Base-by-base conservation (phyloP, 1,140 invertebrate species). In the Popillia japonica region DNA sequence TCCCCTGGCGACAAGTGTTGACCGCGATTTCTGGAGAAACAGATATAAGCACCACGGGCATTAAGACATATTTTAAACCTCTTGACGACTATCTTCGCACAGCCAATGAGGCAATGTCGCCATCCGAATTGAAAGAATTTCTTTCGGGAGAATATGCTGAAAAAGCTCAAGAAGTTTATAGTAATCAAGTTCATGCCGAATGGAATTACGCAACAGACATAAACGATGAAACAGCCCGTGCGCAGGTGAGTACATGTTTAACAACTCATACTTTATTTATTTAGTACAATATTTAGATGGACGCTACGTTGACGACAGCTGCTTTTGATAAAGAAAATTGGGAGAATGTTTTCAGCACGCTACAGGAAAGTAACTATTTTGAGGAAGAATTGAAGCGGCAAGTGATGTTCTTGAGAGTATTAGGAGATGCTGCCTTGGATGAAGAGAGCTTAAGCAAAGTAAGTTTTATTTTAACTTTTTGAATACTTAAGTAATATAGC, bases 291-390 rank as follows among this genome's bases (percentile, higher is more conserved):
- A 6, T 55, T 20, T 40, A 78, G 17, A 72, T 77, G 2, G 42
- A 83, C 10, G 77, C 78, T 9, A 82, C 80, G 1, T 68, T 83
- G 40, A 72, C 78, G 75, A 55, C 76, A 1, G 83, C 83, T 0
- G 44, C 79, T 68, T 83, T 82, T 22, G 75, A 81, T 11, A 85
- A 83, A 78, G 48, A 78, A n/a, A 14, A 81, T 9, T 85, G 82
- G 81, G 42, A 78, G 14, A 77, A 80, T 14, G 80, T 80, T 27
- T 85, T 85, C 79, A 79, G 82, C 64, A 72, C 81, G 68, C 34
- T 82, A 7, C 40, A 80, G 2, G 76, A 78, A 34, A 68, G 79
- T 7, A 77, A 82, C 34, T 82, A 79, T 72, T 0, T 81, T 40
- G 75, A 84, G 77, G 77, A 79, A 41, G 17, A 27, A 11, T 8